Percentiles rank a stretch among this genome's conserved stretches.
phyloP scores from a whole-genome alignment of 2,888 invertebrate genomes.

The Tromatobia lineatoria region DNA sequence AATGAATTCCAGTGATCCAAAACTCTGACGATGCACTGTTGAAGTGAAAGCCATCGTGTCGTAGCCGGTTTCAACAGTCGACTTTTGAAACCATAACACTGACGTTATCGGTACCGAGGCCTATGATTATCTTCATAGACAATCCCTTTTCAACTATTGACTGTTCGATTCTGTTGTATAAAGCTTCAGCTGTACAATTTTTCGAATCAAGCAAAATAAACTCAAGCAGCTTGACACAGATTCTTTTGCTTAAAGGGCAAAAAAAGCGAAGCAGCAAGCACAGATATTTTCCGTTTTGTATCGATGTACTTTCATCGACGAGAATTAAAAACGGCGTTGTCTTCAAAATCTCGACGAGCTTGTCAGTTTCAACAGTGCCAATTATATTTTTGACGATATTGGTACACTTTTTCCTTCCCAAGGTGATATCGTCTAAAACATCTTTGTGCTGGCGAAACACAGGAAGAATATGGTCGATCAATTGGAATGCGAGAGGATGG shows the following conservation, averaged over 20 bases:
- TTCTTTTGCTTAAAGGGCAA: background rate
- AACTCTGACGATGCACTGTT: background rate
- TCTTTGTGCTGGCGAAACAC: background rate
- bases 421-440: background rate
- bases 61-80: background rate
- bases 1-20: background rate
- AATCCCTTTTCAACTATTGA: background rate
- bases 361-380: background rate
- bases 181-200: background rate
- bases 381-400: background rate
- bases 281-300: background rate
- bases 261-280: background rate
- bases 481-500: background rate
- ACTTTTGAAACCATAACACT: background rate
- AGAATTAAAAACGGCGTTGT: background rate
- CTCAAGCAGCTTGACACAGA: background rate
- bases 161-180: background rate
- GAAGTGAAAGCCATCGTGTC: background rate
- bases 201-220: background rate
- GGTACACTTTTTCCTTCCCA: background rate
- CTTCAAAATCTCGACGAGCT: background rate
- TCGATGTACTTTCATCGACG: background rate
- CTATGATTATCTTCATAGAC: background rate
- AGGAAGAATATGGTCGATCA: background rate
- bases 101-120: background rate